Evolutionary conservation across 2,888 invertebrate species (phyloP).

Genomic region (Yponomeuta cagnagella): DNA sequence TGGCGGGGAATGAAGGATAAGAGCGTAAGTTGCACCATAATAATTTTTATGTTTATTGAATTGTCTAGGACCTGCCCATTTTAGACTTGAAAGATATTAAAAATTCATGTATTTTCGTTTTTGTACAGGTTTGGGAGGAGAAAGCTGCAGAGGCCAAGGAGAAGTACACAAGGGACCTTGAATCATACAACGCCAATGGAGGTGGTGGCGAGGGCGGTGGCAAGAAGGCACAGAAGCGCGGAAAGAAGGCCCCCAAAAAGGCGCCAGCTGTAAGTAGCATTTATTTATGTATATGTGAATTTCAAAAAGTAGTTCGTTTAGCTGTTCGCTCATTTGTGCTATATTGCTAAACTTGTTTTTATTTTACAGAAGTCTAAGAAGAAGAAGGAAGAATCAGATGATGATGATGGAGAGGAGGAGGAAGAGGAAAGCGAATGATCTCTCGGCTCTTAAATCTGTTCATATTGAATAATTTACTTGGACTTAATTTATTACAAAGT

Average conservation of each 20-base stretch:
- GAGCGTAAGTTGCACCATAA: slow-evolving; percentile 75
- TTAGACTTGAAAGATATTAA: no score
- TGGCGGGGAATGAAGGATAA: slow-evolving; percentile 78
- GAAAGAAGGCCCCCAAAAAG: slow-evolving; percentile 68
- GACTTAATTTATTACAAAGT: slow-evolving; percentile 75
- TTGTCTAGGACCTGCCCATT: neutral
- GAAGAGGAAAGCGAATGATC: slow-evolving; percentile 81
- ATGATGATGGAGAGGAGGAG: slow-evolving; percentile 78
- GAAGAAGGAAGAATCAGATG: slow-evolving; percentile 80
- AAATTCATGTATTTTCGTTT: slow-evolving; percentile 25
- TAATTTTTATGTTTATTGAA: no score
- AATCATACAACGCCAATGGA: slow-evolving; percentile 90
- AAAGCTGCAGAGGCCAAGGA: slow-evolving; percentile 92
- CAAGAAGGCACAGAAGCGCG: slow-evolving; percentile 76
- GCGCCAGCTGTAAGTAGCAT: slow-evolving; percentile 55
- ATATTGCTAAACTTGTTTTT: slow-evolving; percentile 14
- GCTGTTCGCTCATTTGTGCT: neutral
- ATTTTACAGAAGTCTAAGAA: slow-evolving; percentile 61
- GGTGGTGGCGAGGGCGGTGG: slow-evolving; percentile 75
- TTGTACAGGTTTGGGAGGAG: slow-evolving; percentile 89
- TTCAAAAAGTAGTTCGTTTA: no score
- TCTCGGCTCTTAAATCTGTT: slow-evolving; percentile 62
- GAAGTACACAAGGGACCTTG: slow-evolving; percentile 90
- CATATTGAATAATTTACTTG: slow-evolving; percentile 74
- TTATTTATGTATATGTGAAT: neutral